Conservation (phyloP, 2,797 vertebrate species). For the Phataginus tricuspis region DNA sequence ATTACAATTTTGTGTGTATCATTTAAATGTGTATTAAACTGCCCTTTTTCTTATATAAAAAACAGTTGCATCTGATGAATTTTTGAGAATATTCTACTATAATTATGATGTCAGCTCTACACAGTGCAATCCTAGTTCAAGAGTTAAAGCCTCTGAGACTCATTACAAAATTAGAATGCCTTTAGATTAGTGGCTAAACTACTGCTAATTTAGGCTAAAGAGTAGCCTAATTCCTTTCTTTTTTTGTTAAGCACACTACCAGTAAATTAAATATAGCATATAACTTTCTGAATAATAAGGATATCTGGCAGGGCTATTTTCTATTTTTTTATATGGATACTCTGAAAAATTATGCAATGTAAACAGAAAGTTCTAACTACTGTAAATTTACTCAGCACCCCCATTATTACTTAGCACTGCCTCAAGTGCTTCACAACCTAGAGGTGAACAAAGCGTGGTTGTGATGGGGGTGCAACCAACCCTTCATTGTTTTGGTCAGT, state of each 20-base stretch:
- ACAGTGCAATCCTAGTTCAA: slow-evolving; percentile 41
- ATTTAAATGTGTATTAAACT: not conserved
- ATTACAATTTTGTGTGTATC: not conserved
- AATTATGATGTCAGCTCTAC: not conserved
- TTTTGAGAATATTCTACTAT: not conserved
- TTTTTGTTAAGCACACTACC: slow-evolving; percentile 47
- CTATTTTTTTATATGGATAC: slow-evolving; percentile 4
- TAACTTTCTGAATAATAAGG: slow-evolving; percentile 54
- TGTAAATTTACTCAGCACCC: not conserved
- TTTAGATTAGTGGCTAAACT: slow-evolving; percentile 66
- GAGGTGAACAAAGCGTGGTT: not conserved
- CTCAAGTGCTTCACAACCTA: not conserved
- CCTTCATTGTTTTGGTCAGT: slow-evolving; percentile 4
- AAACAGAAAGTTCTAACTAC: slow-evolving; percentile 54
- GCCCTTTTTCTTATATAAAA: not conserved
- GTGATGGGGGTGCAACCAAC: slow-evolving; percentile 23
- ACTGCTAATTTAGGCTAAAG: slow-evolving; percentile 41
- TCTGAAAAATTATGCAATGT: slow-evolving; percentile 52
- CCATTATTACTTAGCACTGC: not conserved
- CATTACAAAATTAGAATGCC: not conserved
- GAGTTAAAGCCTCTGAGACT: slow-evolving; percentile 57
- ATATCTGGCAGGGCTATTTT: slow-evolving; percentile 48
- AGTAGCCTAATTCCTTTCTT: slow-evolving; percentile 48
- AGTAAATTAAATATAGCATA: slow-evolving; percentile 73
- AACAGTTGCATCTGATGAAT: not conserved